A percentile compares a stretch with the other conserved stretches of the same genome.
Conservation (phyloP, 2,113 vertebrate genomes). For the Carassius auratus region DNA sequence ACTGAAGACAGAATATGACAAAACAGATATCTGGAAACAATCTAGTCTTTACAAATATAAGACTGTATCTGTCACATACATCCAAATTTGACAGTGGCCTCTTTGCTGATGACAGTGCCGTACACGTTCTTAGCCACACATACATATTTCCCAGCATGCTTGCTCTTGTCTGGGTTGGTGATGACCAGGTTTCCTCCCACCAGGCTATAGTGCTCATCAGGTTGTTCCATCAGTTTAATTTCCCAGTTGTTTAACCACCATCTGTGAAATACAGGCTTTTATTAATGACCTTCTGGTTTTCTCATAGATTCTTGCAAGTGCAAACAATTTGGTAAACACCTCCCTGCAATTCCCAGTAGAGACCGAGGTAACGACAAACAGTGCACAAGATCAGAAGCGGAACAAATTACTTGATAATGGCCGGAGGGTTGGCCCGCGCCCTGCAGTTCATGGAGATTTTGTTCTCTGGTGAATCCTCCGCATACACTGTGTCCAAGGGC, state of each 20-base stretch:
- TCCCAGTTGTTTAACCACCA: slow-evolving; percentile 95
- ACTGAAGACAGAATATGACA: background rate
- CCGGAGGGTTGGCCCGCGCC: slow-evolving; percentile 88
- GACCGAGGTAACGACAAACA: background rate
- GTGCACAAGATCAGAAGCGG: background rate
- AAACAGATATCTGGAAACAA: background rate
- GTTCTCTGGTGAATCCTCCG: slow-evolving; percentile 90
- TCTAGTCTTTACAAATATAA: background rate
- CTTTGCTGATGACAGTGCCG: slow-evolving; percentile 91
- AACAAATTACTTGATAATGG: slow-evolving; percentile 84
- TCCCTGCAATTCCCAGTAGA: background rate
- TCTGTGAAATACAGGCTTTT: slow-evolving; percentile 66
- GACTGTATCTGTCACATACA: slow-evolving; percentile 77
- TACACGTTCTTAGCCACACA: slow-evolving; percentile 90
- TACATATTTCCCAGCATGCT: slow-evolving; percentile 87
- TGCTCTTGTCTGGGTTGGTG: slow-evolving; percentile 88
- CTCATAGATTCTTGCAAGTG: background rate
- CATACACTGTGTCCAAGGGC: slow-evolving; percentile 92
- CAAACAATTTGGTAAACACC: background rate
- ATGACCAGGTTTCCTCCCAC: slow-evolving; percentile 95
- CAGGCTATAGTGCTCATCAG: slow-evolving; percentile 89
- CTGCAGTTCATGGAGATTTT: slow-evolving; percentile 96
- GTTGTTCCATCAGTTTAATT: slow-evolving; percentile 85
- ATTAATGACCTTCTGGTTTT: background rate
- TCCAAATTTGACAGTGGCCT: slow-evolving; percentile 92